Evolutionary conservation across 2,797 vertebrate genomes (phyloP), one percentile per base, ranked within the genome.

Genomic region (Pseudomugil tenellus): DNA sequence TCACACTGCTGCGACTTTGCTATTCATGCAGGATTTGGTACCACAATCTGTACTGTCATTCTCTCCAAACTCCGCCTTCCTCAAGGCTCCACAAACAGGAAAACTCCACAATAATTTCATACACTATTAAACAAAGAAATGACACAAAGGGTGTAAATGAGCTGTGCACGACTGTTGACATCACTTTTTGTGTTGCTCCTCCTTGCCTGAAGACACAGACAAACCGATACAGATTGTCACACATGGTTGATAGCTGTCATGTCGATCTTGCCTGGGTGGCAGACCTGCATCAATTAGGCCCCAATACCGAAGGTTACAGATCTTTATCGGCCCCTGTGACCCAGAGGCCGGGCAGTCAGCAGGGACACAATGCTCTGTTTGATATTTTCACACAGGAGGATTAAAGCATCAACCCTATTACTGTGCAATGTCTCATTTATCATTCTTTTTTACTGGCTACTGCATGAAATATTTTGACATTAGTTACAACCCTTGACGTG

Each of bases 161-260:
- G 58, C 65, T 73, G 68, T 74, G 72, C 69, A 65, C n/a, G 53
- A 68, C 70, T 72, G 67, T 58, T 75, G 76, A 86, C 84, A 77
- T 57, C 60, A 62, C 67, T 64, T 65, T 77, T 58, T 48, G 55
- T 73, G 80, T 65, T 46, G 61, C 67, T 65, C 68, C 72, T 86
- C 72, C 61, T 53, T 61, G 84, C 78, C 76, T 62, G 65, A 62
- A 74, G 78, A 79, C 59, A 70, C 71, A 72, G 84, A 83, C 77
- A 57, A 67, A 77, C 76, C 46, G 78, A 90, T 85, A 84, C 72
- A 73, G 71, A 81, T 72, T 73, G 83, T 85, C 82, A 79, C 84
- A 89, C 76, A 56, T 84, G 77, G 84, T 81, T 84, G 88, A 85
- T 72, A 81, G 65, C 82, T 82, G 86, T 86, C 83, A 83, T 87